Evolutionary conservation across 2,113 vertebrate genomes (phyloP), one percentile per base, ranked within the genome.

Genomic region (Recurvirostra avosetta): DNA sequence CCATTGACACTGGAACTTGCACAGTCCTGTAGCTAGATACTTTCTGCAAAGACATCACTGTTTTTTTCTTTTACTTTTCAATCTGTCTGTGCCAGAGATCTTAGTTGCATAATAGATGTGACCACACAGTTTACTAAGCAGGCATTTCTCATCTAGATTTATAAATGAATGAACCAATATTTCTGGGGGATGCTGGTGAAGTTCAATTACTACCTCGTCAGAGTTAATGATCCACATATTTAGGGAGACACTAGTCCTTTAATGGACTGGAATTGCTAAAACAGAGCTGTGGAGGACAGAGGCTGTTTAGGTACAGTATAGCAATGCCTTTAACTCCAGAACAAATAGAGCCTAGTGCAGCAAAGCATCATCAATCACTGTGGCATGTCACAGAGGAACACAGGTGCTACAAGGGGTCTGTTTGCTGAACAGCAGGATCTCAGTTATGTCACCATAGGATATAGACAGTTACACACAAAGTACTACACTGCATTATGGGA

Each of bases 401-500:
- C 65, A 89, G 52, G 61, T 89, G 65, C 36, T 84, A 20, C 68
- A 25, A 71, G n/a, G 32, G 20, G 6, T 71, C 63, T 71, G 45
- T 76, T 41, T 88, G 79, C 50, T 92, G 76, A 95, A 50, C 65
- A 87, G 56, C 68, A 74, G 59, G 6, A 47, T 63, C 75, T 83
- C 41, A 25, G 68, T 25, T 88, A 34, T 75, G 41, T 77, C 61
- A 74, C 63, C 56, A 19, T 14, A 52, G 34, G 67, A 73, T 26
- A 38, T 1, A 82, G 71, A 61, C 19, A 26, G n/a, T 58, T 82
- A 70, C n/a, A 62, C 59, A 73, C n/a, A 76, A 71, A 88, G 19
- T 84, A 59, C n/a, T 58, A 52, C 50, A n/a, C n/a, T 73, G 36
- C 45, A 40, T 66, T 76, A 67, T 30, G 34, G 88, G 49, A 76